A percentile compares a stretch with the other conserved stretches of the same genome.
Conservation (phyloP, 23 tunicate genomes). For the Botrylloides violaceus region DNA sequence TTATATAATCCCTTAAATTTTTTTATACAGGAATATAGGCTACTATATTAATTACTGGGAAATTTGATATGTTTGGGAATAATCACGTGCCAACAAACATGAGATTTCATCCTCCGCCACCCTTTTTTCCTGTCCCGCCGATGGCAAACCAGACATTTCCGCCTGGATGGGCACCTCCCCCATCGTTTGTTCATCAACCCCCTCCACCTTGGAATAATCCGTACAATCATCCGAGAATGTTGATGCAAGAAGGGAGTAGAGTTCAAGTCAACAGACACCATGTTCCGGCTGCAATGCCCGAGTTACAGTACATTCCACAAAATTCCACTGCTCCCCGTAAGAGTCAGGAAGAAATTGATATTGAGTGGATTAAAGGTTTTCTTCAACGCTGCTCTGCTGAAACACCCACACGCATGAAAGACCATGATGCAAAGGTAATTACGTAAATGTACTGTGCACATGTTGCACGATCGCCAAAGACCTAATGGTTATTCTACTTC, state of each 20-base stretch:
- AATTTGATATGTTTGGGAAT: background rate
- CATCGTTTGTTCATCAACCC: background rate
- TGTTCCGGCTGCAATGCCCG: background rate
- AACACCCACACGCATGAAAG: too few relatives aligned
- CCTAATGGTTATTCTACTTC: too few relatives aligned
- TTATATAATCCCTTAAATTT: too few relatives aligned
- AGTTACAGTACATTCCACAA: too few relatives aligned
- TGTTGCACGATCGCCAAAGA: too few relatives aligned
- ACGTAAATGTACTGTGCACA: too few relatives aligned
- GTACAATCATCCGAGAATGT: too few relatives aligned
- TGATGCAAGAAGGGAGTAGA: too few relatives aligned
- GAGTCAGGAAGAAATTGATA: background rate
- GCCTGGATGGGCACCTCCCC: background rate
- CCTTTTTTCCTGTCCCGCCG: background rate
- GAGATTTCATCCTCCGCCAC: background rate
- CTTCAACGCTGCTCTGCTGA: background rate
- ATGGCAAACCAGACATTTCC: background rate
- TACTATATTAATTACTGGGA: too few relatives aligned
- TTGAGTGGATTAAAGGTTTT: background rate
- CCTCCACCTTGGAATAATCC: background rate
- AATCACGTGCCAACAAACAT: background rate
- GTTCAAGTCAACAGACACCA: background rate
- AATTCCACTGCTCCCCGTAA: too few relatives aligned
- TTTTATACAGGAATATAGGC: too few relatives aligned
- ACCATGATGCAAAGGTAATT: too few relatives aligned